Evolutionary conservation across 92 coral and sea anemone species (phyloP).

Genomic region (Parazoanthus swiftii): DNA sequence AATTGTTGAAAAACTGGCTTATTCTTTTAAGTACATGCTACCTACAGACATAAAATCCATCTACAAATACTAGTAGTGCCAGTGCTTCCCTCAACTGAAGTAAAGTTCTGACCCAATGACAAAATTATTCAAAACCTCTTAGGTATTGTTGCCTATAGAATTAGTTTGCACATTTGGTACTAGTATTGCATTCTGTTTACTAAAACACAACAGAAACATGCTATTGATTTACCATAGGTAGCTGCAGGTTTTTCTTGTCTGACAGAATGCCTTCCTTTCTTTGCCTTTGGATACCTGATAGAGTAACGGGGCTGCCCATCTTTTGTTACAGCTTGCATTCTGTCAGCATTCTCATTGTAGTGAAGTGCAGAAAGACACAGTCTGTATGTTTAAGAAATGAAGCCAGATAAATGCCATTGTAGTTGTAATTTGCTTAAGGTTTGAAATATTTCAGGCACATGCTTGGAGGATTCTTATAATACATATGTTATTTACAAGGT

Average conservation of each 20-base stretch:
- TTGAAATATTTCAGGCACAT: neutral
- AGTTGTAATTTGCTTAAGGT: neutral
- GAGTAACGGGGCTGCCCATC: conserved; percentile 53
- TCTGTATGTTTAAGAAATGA: conserved; percentile 12
- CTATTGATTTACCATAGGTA: conserved; percentile 42
- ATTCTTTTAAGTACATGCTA: neutral
- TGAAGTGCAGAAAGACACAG: conserved; percentile 63
- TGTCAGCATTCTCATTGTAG: conserved; percentile 59
- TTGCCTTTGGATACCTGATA: conserved; percentile 53
- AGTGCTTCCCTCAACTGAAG: neutral
- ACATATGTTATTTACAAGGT: neutral
- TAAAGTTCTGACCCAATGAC: neutral
- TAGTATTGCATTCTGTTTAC: neutral
- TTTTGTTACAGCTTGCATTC: conserved; percentile 61
- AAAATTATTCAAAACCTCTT: neutral
- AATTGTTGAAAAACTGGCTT: no score
- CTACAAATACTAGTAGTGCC: neutral
- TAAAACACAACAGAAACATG: neutral
- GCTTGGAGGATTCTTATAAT: neutral
- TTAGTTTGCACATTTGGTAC: neutral
- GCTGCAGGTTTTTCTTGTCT: conserved; percentile 49
- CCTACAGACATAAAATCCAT: neutral
- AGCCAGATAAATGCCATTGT: neutral
- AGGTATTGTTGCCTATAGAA: neutral
- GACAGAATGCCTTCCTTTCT: conserved; percentile 46